Conservation (phyloP, 2,113 vertebrate species). For the Cyphomyrus plagiostoma region DNA sequence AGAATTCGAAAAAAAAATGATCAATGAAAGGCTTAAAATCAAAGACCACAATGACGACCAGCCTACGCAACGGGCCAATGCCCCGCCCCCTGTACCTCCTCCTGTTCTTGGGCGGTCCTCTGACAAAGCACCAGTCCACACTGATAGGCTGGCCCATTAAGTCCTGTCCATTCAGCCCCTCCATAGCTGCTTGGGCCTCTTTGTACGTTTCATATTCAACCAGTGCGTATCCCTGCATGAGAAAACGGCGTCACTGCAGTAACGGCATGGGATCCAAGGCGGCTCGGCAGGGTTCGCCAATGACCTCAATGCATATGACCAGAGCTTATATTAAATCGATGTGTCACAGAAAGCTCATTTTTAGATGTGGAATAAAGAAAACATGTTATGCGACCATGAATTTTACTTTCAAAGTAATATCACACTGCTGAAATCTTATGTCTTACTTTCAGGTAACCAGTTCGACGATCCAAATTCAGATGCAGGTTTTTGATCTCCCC, state of each 20-base stretch:
- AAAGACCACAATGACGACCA: background rate
- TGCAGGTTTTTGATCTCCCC: conserved; percentile 96
- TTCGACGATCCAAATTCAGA: conserved; percentile 84
- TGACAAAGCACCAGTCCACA: conserved; percentile 91
- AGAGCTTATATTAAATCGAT: background rate
- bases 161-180: conserved; percentile 89
- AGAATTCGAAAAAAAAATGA: background rate
- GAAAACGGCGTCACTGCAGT: background rate
- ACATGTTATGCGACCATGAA: background rate
- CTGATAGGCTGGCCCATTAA: conserved; percentile 91
- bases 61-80: background rate
- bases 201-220: conserved; percentile 96
- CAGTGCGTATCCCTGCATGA: conserved; percentile 76
- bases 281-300: background rate
- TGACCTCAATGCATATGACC: background rate
- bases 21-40: background rate
- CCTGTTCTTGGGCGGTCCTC: conserved; percentile 88
- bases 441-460: conserved; percentile 84
- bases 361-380: background rate
- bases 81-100: conserved; percentile 64
- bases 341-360: background rate
- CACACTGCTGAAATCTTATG: background rate
- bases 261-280: background rate
- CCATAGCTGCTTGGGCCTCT: conserved; percentile 95
- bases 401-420: background rate